Base-by-base conservation (phyloP, 2,888 invertebrate species). In the Agrenia bidenticulata region DNA sequence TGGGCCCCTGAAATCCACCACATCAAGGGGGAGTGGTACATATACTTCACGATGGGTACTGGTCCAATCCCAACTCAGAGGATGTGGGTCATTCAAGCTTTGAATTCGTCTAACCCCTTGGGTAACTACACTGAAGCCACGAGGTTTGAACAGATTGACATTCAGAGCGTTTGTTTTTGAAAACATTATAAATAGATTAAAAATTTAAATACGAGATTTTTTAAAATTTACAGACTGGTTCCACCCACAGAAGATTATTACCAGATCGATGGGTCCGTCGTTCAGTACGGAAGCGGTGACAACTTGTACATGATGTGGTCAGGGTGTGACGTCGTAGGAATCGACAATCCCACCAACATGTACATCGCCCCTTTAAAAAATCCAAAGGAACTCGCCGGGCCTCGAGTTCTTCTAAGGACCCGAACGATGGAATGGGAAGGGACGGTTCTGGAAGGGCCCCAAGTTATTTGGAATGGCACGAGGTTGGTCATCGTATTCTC, bases 331-430 rank as follows among this genome's bases (percentile, higher is more conserved):
- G 54, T 58, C 2, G 56, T 39, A 2, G 69, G 70, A 7, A 62
- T 70, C n/a, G 67, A 64, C 9, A 71, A 67, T 39, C 74, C 74
- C 1, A 72, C 72, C 37, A 72, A 74, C 50, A 51, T 73, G 1
- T 73, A 72, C 66, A 73, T 73, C 32, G 72, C 74, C 5, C 66
- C 61, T 1, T 70, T 72, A 70, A 63, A 62, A 39, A 63, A 67
- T 27, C 72, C 73, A 1, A 69, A 55, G 41, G 21, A 51, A 17
- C 49, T 73, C 4, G 57, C 59, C n/a, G 69, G 72, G 0, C 60
- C 67, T 0, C 27, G 74, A 15, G 70, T 70, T 23, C 54, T 72
- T 2, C 50, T 72, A 15, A 26, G 69, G 42, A 65, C 65, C 1
- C 63, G 67, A 2, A 62, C 61, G 1, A 45, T 58, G 50, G 41